Evolutionary conservation across 2,888 invertebrate genomes (phyloP), one percentile per base, ranked within the genome.

Genomic region (Gymnocheta viridis): DNA sequence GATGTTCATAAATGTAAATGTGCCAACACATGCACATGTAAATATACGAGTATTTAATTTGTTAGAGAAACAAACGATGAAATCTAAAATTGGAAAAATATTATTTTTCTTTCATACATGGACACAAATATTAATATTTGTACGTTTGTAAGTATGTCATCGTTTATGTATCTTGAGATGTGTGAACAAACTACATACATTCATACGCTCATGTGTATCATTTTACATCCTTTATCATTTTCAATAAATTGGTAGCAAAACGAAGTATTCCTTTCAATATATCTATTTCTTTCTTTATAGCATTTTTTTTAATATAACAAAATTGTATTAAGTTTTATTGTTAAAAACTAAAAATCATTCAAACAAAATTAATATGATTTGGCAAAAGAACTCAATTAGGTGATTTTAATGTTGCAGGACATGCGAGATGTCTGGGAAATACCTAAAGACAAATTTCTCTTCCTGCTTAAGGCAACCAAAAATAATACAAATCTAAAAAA

Each of bases 171-270:
- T 72, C 2, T 14, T n/a, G 10, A 22, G 12, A 64, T 51, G 62
- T 62, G 62, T 49, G 14, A 74, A 41, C 62, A 62, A 29, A 60
- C 12, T 51, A 14, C n/a, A n/a, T 6, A 2, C 5, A n/a, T 6
- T 0, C 5, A 24, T 49, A 69, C 32, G n/a, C n/a, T n/a, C n/a
- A n/a, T n/a, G n/a, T n/a, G n/a, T n/a, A n/a, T n/a, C 47, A 60
- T 51, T 78, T 69, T 51, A 78, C 35, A 22, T 58, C 49, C 35
- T 58, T 58, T 19, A 60, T 47, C 24, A 72, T 7, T 38, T 72
- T 32, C 17, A 4, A 17, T n/a, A 32, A 47, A 22, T 58, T 60
- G 47, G n/a, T 35, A 22, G 5, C 38, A 47, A 14, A 29, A 6
- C 66, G 12, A 32, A 19, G 38, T 51, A 12, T 27, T 24, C 17